Conservation (phyloP, 2,888 invertebrate species). For the Lasioglossum vierecki region DNA sequence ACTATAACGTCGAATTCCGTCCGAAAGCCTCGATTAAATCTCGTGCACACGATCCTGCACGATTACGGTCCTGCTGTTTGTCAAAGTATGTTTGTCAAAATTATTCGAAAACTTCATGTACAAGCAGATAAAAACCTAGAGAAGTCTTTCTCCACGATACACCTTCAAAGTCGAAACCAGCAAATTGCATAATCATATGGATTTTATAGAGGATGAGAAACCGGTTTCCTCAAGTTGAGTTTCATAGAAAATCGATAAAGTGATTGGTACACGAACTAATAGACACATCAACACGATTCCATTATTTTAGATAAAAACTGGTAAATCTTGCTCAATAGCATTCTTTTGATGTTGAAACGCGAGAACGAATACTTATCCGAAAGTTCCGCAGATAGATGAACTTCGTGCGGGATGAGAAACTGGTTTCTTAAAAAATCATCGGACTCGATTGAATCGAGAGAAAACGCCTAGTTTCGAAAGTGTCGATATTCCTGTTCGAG, state of each 20-base stretch:
- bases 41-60: not conserved
- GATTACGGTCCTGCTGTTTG: not conserved
- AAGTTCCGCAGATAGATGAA: not conserved
- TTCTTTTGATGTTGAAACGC: not conserved
- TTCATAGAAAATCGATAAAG: not conserved
- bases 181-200: not conserved
- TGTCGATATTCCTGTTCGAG: not conserved
- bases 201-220: not conserved
- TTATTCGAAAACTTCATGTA: not conserved
- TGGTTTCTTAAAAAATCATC: not conserved
- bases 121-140: too few relatives aligned
- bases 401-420: not conserved
- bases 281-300: not conserved
- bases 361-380: not conserved
- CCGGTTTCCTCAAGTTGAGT: not conserved
- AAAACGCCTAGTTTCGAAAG: not conserved
- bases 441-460: not conserved
- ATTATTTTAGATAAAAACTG: not conserved
- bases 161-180: not conserved
- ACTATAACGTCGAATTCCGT: conserved; percentile 66
- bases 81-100: not conserved
- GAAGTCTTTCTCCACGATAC: not conserved
- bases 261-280: not conserved
- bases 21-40: conserved; percentile 57
- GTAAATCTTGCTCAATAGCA: not conserved